A percentile compares a stretch with the other conserved stretches of the same genome.
Conservation (phyloP, 1,140 invertebrate genomes). For the Dreissena rostriformis region DNA sequence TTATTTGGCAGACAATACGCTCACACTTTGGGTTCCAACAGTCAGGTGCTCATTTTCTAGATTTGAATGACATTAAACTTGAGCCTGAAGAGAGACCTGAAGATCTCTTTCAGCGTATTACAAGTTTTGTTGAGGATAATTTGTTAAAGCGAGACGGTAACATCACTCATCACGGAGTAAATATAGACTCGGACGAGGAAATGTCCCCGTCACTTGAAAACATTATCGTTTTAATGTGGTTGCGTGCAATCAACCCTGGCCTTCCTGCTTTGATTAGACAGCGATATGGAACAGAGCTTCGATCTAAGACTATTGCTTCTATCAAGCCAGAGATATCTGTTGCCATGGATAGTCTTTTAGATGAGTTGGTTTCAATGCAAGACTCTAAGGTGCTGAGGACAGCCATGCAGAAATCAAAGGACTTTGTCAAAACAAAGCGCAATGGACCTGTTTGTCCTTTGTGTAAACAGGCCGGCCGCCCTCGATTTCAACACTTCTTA, state of each 20-base stretch:
- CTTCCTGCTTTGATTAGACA: slow-evolving; percentile 63
- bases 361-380: not conserved
- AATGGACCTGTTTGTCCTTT: not conserved
- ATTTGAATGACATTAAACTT: too few species aligned
- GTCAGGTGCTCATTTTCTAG: slow-evolving; percentile 55
- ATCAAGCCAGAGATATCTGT: slow-evolving; percentile 25
- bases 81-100: slow-evolving; percentile 55
- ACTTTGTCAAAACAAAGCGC: not conserved
- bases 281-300: slow-evolving; percentile 58
- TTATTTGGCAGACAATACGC: slow-evolving; percentile 61
- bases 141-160: slow-evolving; percentile 14
- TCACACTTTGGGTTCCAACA: slow-evolving; percentile 62
- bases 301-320: slow-evolving; percentile 36
- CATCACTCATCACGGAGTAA: slow-evolving; percentile 54
- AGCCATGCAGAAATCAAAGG: not conserved
- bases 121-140: slow-evolving; percentile 65
- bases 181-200: slow-evolving; percentile 58
- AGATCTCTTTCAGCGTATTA: slow-evolving; percentile 52
- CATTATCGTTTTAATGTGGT: slow-evolving; percentile 63
- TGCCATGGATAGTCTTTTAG: slow-evolving; percentile 29
- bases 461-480: slow-evolving; percentile 26
- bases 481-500: slow-evolving; percentile 8
- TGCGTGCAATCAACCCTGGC: slow-evolving; percentile 58
- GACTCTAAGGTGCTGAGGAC: slow-evolving; percentile 1
- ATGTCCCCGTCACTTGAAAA: slow-evolving; percentile 62